Evolutionary conservation across 37 sponge, comb jelly and placozoan genomes (phyloP), one percentile per base, ranked within the genome.

Genomic region (Halisarca cf. caerulea): DNA sequence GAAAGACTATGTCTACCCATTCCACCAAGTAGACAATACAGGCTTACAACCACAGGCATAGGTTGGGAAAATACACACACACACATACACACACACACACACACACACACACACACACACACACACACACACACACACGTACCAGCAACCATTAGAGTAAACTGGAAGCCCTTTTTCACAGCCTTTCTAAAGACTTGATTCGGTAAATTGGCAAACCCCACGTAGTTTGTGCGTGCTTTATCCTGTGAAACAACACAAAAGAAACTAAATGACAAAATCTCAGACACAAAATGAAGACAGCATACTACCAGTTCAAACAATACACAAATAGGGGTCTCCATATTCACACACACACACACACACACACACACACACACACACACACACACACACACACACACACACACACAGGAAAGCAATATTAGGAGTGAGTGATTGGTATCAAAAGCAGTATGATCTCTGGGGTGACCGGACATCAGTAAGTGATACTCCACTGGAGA

Each of bases 131-230:
- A 32, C 69, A 6, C 27, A 18, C 15, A 79, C 98, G 86, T 71
- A 98, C 98, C 98, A 17, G 97, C 99, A 28, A 97, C 99, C 99
- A 99, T 99, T 59, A 99, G 88, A 20, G 96, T 94, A 80, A 99
- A 99, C 75, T 99, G 95, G 71, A 99, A 99, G 0, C 99, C 99
- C 80, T 92, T 85, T 58, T 97, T 95, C n/a, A 99, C 99, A 28
- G 99, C 94, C 61, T 97, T 99, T 55, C 99, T 86, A 74, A 95
- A 97, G 51, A 99, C 97, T 82, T 99, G 99, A 82, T 99, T 99
- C 18, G 99, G 99, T 4, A 99, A 89, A 60, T 97, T 97, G 41
- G 99, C 99, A 91, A 88, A 99, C 3, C 99, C 99, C 39, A 99
- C 97, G 79, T 97, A 97, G 23, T 86, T 79, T 0, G 91, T 62